These are phyloP conservation scores for Horisme vitalbata DNA, from an alignment of 2,888 invertebrate species.

Conservation along the genomic window DNA sequence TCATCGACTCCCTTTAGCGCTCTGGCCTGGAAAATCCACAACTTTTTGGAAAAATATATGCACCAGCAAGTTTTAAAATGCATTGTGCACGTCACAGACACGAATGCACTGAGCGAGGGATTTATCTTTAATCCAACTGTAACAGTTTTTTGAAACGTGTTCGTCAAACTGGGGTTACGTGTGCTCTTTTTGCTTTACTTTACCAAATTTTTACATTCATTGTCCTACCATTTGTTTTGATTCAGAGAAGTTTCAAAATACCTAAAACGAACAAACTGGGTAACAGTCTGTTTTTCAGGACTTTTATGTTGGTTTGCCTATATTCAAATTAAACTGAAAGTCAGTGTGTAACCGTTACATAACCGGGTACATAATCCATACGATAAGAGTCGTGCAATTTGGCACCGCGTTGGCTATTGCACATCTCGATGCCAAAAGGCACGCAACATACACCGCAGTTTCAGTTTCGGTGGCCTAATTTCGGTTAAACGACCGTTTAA, in stretches of 20 bases:
- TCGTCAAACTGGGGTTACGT: conserved; percentile 6
- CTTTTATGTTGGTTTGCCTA: conserved; percentile 33
- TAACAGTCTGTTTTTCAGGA: too few species aligned
- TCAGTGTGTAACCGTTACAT: conserved; percentile 17
- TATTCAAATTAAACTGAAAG: conserved; percentile 49
- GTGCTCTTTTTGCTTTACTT: not conserved
- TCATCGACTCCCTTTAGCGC: conserved; percentile 68
- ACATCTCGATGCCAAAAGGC: conserved; percentile 67
- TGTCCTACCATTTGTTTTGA: too few species aligned
- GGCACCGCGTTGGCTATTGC: conserved; percentile 65
- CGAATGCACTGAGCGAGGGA: conserved; percentile 26
- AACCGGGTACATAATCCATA: conserved; percentile 59
- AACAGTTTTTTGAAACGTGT: conserved; percentile 20
- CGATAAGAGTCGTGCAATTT: conserved; percentile 78
- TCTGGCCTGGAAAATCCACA: conserved; percentile 69
- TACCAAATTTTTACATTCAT: too few species aligned
- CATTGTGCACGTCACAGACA: conserved; percentile 37
- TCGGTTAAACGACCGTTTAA: conserved; percentile 58
- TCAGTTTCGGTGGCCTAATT: conserved; percentile 65
- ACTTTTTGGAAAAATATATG: conserved; percentile 58
- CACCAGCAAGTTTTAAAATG: conserved; percentile 44
- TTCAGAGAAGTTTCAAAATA: too few species aligned
- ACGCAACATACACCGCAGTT: conserved; percentile 55
- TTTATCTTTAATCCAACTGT: conserved; percentile 37
- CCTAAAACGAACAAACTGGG: too few species aligned